A percentile compares a stretch with the other conserved stretches of the same genome.
Evolutionary conservation across 2,888 invertebrate species (phyloP).

Genomic region (Bimastos eiseni): DNA sequence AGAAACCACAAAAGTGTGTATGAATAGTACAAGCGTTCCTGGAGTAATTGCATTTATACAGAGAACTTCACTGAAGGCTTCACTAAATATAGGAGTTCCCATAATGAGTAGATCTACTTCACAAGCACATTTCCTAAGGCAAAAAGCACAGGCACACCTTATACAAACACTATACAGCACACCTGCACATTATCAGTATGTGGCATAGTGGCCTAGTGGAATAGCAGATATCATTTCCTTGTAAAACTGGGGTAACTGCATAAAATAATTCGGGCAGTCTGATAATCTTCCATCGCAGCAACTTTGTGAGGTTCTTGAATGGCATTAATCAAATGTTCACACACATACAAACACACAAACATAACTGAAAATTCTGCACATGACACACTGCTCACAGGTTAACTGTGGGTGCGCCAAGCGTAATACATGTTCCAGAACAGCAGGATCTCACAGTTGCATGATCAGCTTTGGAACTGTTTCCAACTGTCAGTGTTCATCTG

Average conservation of each 20-base stretch:
- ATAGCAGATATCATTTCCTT: no score
- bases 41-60: neutral
- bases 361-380: neutral
- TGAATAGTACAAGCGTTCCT: neutral
- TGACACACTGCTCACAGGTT: neutral
- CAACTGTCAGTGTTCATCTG: neutral
- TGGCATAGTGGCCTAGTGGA: neutral
- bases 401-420: neutral
- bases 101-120: neutral
- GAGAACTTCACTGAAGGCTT: neutral
- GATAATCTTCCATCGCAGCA: neutral
- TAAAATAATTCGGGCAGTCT: neutral
- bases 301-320: neutral
- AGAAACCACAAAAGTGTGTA: neutral
- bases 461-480: neutral
- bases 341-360: neutral
- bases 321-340: neutral
- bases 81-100: neutral
- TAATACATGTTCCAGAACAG: no score
- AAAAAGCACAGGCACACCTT: neutral
- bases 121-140: constrained; percentile 13
- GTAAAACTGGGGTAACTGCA: neutral
- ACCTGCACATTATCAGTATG: neutral
- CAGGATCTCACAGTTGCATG: neutral
- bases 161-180: neutral